phyloP scores from a whole-genome alignment of 2,797 vertebrate species.

The Protosalanx chinensis region DNA sequence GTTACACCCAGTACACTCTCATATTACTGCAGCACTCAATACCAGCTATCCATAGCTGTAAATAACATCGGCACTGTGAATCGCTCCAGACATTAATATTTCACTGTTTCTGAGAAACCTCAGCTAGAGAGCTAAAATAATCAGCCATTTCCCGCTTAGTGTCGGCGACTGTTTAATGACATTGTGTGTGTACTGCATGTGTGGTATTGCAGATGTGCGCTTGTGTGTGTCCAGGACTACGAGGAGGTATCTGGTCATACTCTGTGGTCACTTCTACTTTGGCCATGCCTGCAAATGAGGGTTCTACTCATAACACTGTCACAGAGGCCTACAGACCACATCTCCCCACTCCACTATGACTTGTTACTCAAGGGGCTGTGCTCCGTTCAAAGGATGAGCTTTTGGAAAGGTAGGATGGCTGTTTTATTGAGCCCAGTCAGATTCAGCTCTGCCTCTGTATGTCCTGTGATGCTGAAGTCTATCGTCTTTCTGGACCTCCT shows the following conservation, averaged over 20 bases:
- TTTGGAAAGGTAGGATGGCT: background rate
- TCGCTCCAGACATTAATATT: constrained; percentile 27
- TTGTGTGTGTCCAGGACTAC: background rate
- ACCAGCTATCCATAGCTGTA: background rate
- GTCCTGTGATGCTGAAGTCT: too few species aligned
- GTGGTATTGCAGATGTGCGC: too few species aligned
- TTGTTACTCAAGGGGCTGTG: background rate
- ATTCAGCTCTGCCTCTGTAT: too few species aligned
- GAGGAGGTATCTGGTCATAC: background rate
- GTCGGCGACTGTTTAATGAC: background rate
- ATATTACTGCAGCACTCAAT: background rate
- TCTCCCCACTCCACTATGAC: background rate
- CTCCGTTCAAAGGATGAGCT: background rate
- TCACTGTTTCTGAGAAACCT: constrained; percentile 24
- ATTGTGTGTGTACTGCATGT: background rate
- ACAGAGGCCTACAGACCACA: background rate
- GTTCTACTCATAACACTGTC: constrained; percentile 14
- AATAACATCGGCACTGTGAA: background rate
- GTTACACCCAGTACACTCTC: background rate
- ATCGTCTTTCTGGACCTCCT: too few species aligned
- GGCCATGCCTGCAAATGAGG: constrained; percentile 42
- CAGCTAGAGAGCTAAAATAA: constrained; percentile 15
- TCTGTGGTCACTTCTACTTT: constrained; percentile 12
- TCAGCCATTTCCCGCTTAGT: constrained; percentile 1
- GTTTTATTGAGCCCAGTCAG: background rate